Evolutionary conservation across 2,888 invertebrate species (phyloP).

Genomic region (Volucella inanis): DNA sequence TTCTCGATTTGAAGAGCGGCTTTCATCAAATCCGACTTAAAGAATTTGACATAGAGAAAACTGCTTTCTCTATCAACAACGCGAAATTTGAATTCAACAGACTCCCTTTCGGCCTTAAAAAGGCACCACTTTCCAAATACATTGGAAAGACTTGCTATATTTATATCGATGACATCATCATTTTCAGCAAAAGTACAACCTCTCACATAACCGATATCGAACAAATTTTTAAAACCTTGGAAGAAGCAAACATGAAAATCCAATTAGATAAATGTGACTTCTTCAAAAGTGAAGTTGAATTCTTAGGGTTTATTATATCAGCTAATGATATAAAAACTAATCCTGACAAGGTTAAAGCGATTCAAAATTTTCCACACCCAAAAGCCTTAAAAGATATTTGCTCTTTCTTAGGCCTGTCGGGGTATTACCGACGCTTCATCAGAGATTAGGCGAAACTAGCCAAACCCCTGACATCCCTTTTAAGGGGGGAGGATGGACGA

Average conservation of each 20-base stretch:
- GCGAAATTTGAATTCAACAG: constrained; percentile 58
- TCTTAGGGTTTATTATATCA: too few species aligned
- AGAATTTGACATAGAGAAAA: constrained; percentile 56
- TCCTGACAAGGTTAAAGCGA: constrained; percentile 45
- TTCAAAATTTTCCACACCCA: constrained; percentile 43
- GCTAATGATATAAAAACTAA: constrained; percentile 59
- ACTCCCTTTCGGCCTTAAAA: constrained; percentile 50
- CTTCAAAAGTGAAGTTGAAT: constrained; percentile 34
- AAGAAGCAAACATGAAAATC: constrained; percentile 44
- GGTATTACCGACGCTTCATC: constrained; percentile 44
- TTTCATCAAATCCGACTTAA: constrained; percentile 51
- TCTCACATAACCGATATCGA: constrained; percentile 47
- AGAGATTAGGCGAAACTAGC: constrained; percentile 56
- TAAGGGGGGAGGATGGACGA: constrained; percentile 64
- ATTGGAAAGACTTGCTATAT: constrained; percentile 50
- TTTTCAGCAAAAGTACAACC: constrained; percentile 59
- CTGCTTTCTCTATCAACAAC: constrained; percentile 51
- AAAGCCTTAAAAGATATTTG: constrained; percentile 45
- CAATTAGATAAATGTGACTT: constrained; percentile 65
- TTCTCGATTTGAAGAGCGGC: constrained; percentile 29
- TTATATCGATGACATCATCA: constrained; percentile 57
- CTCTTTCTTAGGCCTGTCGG: constrained; percentile 45
- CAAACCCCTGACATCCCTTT: constrained; percentile 46
- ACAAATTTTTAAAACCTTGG: constrained; percentile 38
- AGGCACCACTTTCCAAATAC: constrained; percentile 46